These are phyloP conservation scores for Osmoderma eremita DNA, from an alignment of 2,888 invertebrate species.

Conservation along the genomic window DNA sequence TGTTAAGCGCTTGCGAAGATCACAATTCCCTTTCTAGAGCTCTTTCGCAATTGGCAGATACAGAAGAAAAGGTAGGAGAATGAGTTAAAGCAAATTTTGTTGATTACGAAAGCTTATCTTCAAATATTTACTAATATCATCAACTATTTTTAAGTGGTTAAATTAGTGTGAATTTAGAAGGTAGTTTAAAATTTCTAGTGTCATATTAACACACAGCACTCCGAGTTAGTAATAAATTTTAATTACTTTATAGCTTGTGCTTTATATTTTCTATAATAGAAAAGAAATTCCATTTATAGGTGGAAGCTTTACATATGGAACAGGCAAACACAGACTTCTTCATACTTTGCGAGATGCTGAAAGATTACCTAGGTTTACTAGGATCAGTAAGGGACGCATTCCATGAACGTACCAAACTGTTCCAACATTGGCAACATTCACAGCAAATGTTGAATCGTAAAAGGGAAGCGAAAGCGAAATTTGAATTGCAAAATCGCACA, in stretches of 20 bases:
- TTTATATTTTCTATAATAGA: no score
- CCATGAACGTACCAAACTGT: constrained; percentile 82
- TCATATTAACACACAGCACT: no score
- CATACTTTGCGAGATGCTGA: constrained; percentile 91
- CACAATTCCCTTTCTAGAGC: constrained; percentile 91
- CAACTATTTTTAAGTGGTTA: no score
- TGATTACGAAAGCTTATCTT: no score
- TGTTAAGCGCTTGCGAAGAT: constrained; percentile 93
- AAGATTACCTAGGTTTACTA: constrained; percentile 92
- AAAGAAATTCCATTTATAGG: constrained; percentile 69
- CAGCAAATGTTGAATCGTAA: constrained; percentile 94
- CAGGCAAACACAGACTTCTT: constrained; percentile 96
- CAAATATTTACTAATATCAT: no score
- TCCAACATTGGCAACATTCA: constrained; percentile 98
- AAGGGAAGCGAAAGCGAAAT: constrained; percentile 91
- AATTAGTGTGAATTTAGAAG: no score
- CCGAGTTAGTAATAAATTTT: no score
- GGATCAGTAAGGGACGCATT: constrained; percentile 87
- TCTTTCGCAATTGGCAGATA: constrained; percentile 88
- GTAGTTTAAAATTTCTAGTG: no score
- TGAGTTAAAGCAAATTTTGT: no score
- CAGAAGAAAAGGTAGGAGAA: constrained; percentile 84
- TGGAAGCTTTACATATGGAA: constrained; percentile 87
- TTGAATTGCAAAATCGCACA: constrained; percentile 87
- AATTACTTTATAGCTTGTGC: no score